Percentiles rank a stretch among this genome's conserved stretches.
Conservation (phyloP, 2,888 invertebrate genomes). For the Chelonus formosanus region DNA sequence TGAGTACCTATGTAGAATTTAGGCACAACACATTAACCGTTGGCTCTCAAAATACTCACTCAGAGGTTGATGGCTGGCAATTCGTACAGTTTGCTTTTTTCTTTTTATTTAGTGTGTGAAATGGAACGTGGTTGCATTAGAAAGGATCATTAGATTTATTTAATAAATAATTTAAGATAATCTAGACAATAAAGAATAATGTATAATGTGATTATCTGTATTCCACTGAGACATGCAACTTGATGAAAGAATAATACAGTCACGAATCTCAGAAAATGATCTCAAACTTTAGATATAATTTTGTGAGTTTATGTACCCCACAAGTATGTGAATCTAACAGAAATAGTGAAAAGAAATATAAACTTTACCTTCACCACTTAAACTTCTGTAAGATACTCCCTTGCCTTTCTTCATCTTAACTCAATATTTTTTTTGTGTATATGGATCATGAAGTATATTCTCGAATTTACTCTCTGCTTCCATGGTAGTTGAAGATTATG, state of each 20-base stretch:
- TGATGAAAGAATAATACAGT: too few relatives aligned
- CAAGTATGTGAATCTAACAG: not conserved
- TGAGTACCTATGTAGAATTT: slow-evolving; percentile 8
- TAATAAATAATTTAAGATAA: too few relatives aligned
- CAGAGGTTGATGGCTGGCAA: slow-evolving; percentile 13
- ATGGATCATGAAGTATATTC: too few relatives aligned
- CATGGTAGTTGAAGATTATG: too few relatives aligned
- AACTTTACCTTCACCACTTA: not conserved
- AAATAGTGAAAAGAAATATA: slow-evolving; percentile 6
- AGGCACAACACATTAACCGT: slow-evolving; percentile 6
- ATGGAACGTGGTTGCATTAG: too few relatives aligned
- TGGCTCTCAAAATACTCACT: slow-evolving; percentile 15
- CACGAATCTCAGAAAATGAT: not conserved
- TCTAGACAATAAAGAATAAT: too few relatives aligned
- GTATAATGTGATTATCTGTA: too few relatives aligned
- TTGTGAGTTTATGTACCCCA: not conserved
- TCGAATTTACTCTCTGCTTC: too few relatives aligned
- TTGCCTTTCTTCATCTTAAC: too few relatives aligned
- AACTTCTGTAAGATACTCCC: not conserved
- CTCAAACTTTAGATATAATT: not conserved
- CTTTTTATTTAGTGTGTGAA: not conserved
- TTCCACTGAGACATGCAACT: too few relatives aligned
- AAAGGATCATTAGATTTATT: too few relatives aligned
- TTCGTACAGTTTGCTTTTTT: not conserved
- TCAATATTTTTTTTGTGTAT: too few relatives aligned